Conservation (phyloP, 2,113 vertebrate species). For the Scomber scombrus region DNA sequence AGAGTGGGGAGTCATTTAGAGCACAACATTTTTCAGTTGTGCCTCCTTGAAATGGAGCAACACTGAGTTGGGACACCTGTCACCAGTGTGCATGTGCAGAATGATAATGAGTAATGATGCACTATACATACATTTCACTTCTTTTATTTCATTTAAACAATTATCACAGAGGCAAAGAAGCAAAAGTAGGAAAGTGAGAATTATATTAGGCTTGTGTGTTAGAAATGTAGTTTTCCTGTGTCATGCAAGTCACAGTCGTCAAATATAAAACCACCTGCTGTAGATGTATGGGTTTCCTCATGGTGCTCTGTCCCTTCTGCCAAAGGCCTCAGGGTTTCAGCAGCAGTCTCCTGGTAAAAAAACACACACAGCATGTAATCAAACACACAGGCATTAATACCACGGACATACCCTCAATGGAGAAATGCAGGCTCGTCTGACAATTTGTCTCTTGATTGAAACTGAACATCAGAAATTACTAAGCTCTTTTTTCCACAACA, state of each 20-base stretch:
- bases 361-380: conserved; percentile 13
- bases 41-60: conserved; percentile 4
- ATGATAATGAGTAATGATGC: no score
- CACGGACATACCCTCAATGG: background rate
- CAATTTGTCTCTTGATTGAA: background rate
- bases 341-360: conserved; percentile 70
- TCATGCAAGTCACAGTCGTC: background rate
- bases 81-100: no score
- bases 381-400: background rate
- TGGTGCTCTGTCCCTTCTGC: conserved; percentile 60
- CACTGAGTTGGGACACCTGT: background rate
- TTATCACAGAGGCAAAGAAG: background rate
- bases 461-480: background rate
- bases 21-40: conserved; percentile 9
- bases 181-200: background rate
- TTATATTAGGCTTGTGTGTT: background rate
- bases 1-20: conserved; percentile 9
- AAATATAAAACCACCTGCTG: conserved; percentile 46
- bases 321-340: conserved; percentile 77
- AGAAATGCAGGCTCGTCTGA: background rate
- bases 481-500: background rate
- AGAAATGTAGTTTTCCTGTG: background rate
- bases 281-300: conserved; percentile 42
- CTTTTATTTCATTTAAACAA: background rate
- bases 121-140: no score